Percentiles rank a stretch among this genome's conserved stretches.
phyloP scores from a whole-genome alignment of 2,888 invertebrate genomes.

The Cancer borealis region DNA sequence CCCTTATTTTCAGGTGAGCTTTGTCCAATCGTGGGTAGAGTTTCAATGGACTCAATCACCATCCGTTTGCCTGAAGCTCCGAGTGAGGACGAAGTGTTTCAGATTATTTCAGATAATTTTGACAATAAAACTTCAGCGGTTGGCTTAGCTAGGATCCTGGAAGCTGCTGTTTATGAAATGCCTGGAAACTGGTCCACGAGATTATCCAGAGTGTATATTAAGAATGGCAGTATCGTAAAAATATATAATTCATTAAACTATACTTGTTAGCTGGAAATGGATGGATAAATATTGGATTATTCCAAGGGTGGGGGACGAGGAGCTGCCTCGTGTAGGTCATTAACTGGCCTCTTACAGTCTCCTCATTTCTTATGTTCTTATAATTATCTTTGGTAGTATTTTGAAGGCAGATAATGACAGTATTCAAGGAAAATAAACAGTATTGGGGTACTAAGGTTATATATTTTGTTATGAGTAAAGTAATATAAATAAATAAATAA shows the following conservation, averaged over 20 bases:
- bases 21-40: constrained; percentile 74
- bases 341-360: no score
- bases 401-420: no score
- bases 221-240: constrained; percentile 57
- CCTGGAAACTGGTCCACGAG: constrained; percentile 74
- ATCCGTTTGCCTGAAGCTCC: constrained; percentile 70
- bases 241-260: constrained; percentile 59
- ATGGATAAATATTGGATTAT: no score
- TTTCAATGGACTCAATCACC: constrained; percentile 76
- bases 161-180: constrained; percentile 70
- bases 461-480: not conserved
- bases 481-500: not conserved
- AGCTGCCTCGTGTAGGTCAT: no score
- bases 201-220: constrained; percentile 64
- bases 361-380: no score
- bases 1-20: constrained; percentile 57
- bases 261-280: constrained; percentile 55
- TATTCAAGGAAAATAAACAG: no score
- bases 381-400: no score
- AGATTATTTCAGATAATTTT: constrained; percentile 70
- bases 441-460: no score
- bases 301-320: no score
- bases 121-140: constrained; percentile 70
- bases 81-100: constrained; percentile 65
- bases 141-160: constrained; percentile 66